Conservation (phyloP, 2,797 vertebrate genomes). For the Oophaga sylvatica region DNA sequence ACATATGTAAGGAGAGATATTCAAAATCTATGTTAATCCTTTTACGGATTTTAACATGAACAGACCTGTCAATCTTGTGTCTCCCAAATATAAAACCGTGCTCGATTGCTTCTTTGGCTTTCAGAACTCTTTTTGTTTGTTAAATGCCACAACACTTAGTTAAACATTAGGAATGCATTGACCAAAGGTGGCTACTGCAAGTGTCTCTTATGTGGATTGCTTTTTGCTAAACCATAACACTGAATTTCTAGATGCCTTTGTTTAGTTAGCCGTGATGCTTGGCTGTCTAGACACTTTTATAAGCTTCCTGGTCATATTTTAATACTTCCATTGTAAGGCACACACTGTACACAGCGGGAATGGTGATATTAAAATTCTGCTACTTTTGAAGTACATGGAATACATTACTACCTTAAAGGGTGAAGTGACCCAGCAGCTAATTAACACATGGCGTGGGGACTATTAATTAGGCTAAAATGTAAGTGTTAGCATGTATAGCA, state of each 20-base stretch:
- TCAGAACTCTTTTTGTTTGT: conserved; percentile 37
- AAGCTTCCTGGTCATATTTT: conserved; percentile 57
- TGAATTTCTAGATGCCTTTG: conserved; percentile 46
- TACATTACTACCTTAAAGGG: conserved; percentile 27
- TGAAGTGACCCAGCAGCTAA: neutral
- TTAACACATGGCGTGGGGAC: neutral
- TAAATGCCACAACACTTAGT: conserved; percentile 37
- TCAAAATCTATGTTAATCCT: conserved; percentile 14
- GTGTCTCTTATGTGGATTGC: conserved; percentile 36
- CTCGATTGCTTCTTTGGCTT: conserved; percentile 30
- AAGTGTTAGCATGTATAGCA: neutral
- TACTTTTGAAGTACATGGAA: conserved; percentile 24
- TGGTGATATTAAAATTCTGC: conserved; percentile 26
- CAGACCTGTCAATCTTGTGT: neutral
- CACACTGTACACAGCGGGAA: conserved; percentile 35
- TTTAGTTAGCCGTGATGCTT: conserved; percentile 46
- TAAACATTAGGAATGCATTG: conserved; percentile 56
- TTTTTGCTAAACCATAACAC: conserved; percentile 38
- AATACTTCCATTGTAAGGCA: conserved; percentile 41
- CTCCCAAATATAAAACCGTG: conserved; percentile 3
- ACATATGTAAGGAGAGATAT: conserved; percentile 6
- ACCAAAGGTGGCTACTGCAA: conserved; percentile 44
- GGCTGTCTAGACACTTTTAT: conserved; percentile 61
- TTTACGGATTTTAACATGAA: conserved; percentile 22
- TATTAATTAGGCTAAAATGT: neutral